phyloP scores from a whole-genome alignment of 2,113 vertebrate species.

The Excalfactoria chinensis region DNA sequence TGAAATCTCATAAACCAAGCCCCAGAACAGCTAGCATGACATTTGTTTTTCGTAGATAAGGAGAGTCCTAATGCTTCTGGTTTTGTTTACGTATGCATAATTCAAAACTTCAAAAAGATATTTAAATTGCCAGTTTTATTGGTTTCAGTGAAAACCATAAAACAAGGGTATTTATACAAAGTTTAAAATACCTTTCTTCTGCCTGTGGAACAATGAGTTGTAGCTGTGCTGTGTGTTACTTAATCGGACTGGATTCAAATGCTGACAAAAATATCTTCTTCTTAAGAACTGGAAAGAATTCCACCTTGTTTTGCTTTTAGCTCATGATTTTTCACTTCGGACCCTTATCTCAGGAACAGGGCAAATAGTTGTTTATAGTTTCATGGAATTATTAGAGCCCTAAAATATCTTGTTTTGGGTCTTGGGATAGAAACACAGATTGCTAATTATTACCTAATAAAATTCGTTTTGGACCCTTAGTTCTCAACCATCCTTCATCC shows the following conservation, averaged over 20 bases:
- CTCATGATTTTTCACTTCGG: not conserved
- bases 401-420: not conserved
- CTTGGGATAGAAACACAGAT: not conserved
- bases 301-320: not conserved
- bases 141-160: not conserved
- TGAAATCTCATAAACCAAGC: constrained; percentile 8
- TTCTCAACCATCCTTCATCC: not conserved
- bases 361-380: not conserved
- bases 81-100: not conserved
- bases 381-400: not conserved
- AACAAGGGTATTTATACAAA: not conserved
- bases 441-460: not conserved
- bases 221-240: not conserved
- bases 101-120: not conserved
- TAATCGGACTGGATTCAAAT: not conserved
- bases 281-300: not conserved
- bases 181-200: not conserved
- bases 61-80: not conserved
- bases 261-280: not conserved
- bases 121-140: not conserved
- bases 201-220: not conserved
- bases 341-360: not conserved
- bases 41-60: constrained; percentile 14
- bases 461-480: not conserved
- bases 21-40: not conserved